Percentiles rank a stretch among this genome's conserved stretches.
Conservation (phyloP, 2,797 vertebrate genomes). For the Cheirogaleus major region DNA sequence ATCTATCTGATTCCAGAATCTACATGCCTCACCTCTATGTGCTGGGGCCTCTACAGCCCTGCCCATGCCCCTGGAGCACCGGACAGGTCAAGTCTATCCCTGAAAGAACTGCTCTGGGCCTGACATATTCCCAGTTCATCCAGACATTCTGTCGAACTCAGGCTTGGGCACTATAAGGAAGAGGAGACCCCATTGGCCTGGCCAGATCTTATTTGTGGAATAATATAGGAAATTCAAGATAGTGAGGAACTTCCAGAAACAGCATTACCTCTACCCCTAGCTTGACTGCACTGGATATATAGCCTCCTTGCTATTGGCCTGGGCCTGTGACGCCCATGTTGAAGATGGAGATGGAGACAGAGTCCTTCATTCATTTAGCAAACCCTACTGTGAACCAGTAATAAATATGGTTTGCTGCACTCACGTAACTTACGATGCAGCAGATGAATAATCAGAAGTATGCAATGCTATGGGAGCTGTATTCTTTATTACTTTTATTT, state of each 20-base stretch:
- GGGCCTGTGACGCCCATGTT: background rate
- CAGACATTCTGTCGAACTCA: background rate
- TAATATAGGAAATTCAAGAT: background rate
- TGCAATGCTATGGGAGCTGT: background rate
- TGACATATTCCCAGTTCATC: background rate
- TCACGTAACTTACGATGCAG: background rate
- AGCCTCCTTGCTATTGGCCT: background rate
- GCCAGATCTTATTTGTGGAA: background rate
- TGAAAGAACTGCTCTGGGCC: background rate
- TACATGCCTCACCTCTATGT: background rate
- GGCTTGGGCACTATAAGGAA: background rate
- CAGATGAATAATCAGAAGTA: background rate
- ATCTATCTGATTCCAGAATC: background rate
- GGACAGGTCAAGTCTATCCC: background rate
- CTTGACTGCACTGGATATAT: background rate
- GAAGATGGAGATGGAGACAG: background rate
- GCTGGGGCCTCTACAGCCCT: background rate
- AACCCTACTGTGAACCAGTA: background rate
- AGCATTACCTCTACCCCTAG: background rate
- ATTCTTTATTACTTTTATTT: background rate
- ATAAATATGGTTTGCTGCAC: background rate
- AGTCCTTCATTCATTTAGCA: background rate
- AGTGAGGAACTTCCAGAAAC: background rate
- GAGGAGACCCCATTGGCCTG: background rate
- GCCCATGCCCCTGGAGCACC: background rate